Evolutionary conservation across 2,113 vertebrate species (phyloP).

Genomic region (Galbula dea): DNA sequence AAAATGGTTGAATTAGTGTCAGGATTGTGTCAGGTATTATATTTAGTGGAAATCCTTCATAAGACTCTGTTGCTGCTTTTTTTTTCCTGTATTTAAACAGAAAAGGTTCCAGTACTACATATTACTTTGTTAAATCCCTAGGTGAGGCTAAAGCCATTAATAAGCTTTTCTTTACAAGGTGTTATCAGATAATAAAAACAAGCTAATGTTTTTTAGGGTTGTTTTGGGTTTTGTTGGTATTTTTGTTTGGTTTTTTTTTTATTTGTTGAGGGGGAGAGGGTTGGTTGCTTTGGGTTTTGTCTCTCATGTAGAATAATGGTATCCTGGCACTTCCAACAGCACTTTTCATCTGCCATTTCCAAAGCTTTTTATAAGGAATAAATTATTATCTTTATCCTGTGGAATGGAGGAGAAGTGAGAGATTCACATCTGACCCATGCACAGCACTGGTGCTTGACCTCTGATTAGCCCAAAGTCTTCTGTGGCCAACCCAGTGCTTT

Average conservation of each 20-base stretch:
- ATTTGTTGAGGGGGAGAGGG: too few species aligned
- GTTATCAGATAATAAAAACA: background rate
- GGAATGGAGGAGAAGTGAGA: background rate
- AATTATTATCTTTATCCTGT: background rate
- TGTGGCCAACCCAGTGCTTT: background rate
- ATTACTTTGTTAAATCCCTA: background rate
- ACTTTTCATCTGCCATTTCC: background rate
- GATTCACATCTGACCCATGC: rapidly evolving
- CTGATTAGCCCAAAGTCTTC: background rate
- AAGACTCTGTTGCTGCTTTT: background rate
- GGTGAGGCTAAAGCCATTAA: background rate
- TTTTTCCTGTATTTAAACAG: background rate
- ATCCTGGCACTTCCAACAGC: background rate
- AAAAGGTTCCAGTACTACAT: background rate
- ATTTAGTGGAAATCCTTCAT: background rate
- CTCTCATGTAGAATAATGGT: background rate
- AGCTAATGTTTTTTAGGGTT: background rate
- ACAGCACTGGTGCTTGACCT: background rate
- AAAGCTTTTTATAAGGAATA: background rate
- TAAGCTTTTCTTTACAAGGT: background rate
- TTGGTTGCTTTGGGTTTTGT: background rate
- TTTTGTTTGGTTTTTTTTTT: too few species aligned
- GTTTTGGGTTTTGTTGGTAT: too few species aligned
- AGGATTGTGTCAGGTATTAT: background rate
- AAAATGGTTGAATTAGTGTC: background rate